Conservation (phyloP, 2,113 vertebrate species). For the Apteryx mantelli region DNA sequence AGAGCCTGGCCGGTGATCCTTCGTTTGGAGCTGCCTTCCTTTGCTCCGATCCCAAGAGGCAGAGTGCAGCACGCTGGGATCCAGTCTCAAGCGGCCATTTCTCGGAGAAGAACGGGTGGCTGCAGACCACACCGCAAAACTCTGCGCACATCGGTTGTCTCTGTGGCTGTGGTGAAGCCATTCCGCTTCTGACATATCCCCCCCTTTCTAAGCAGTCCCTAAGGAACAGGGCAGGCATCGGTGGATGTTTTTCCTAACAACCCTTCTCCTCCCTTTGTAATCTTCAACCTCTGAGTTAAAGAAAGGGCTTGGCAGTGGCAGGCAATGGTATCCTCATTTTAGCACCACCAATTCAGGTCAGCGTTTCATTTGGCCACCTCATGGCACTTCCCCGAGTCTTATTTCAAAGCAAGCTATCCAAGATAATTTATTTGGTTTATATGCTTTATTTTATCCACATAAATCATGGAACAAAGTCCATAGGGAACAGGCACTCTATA, state of each 20-base stretch:
- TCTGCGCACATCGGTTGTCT: fast-evolving
- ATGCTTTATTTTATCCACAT: constrained; percentile 65
- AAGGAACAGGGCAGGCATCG: background rate
- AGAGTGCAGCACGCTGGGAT: background rate
- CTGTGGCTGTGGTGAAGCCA: background rate
- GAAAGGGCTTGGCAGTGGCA: background rate
- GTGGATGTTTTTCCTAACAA: background rate
- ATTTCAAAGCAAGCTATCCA: constrained; percentile 64
- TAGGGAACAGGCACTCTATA: constrained; percentile 63
- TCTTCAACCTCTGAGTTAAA: background rate
- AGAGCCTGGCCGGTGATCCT: background rate
- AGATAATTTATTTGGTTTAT: constrained; percentile 65
- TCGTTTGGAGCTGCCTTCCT: background rate
- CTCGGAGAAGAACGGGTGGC: background rate
- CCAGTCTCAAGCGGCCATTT: background rate
- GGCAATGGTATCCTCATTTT: background rate
- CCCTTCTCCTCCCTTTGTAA: background rate
- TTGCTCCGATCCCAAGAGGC: background rate
- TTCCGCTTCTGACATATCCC: background rate
- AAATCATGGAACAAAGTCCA: constrained; percentile 61
- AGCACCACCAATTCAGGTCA: constrained; percentile 11
- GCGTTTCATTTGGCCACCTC: constrained; percentile 49
- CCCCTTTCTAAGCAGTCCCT: background rate
- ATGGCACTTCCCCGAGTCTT: constrained; percentile 24
- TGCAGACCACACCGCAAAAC: background rate